phyloP scores from a whole-genome alignment of 2,113 vertebrate species.

The Oenanthe oenanthe region DNA sequence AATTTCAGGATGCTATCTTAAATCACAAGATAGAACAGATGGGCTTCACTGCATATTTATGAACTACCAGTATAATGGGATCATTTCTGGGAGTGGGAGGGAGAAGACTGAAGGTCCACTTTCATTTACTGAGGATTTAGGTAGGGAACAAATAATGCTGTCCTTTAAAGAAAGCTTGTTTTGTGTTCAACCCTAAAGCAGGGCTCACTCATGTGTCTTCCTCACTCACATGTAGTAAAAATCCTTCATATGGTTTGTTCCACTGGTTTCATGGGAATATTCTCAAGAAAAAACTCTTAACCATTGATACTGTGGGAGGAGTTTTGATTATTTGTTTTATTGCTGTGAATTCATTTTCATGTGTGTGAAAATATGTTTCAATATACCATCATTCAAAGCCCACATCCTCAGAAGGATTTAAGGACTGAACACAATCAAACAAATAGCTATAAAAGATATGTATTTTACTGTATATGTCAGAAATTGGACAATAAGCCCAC shows the following conservation, averaged over 20 bases:
- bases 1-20: neutral
- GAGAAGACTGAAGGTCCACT: constrained; percentile 36
- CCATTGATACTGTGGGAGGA: neutral
- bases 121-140: neutral
- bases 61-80: constrained; percentile 39
- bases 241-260: neutral
- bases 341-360: neutral
- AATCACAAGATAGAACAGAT: constrained; percentile 37
- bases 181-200: neutral
- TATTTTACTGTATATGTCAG: neutral
- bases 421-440: neutral
- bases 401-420: neutral
- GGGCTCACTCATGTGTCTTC: neutral
- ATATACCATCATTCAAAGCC: neutral
- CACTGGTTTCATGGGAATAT: neutral
- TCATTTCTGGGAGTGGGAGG: constrained; percentile 31
- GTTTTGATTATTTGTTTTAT: neutral
- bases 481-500: constrained; percentile 41
- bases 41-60: constrained; percentile 52
- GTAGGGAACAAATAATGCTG: neutral
- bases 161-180: neutral
- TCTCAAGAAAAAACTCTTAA: neutral
- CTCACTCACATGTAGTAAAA: neutral
- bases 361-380: neutral
- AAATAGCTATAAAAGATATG: neutral